A percentile compares a stretch with the other conserved stretches of the same genome.
Conservation (phyloP, 2,797 vertebrate genomes). For the Sphaeramia orbicularis region DNA sequence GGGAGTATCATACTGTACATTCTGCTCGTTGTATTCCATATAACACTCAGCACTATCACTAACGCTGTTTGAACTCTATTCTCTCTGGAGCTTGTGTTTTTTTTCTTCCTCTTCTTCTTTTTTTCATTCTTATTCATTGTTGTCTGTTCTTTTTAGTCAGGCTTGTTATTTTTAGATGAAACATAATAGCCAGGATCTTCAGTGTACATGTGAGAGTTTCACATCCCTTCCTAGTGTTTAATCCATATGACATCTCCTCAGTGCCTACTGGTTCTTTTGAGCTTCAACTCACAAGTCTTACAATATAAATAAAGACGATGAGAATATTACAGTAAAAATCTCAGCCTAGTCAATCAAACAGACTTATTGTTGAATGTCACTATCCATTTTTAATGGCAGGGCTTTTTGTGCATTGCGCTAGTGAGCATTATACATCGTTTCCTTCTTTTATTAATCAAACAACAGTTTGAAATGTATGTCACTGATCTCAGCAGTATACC, state of each 20-base stretch:
- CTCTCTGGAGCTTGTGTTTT: conserved; percentile 67
- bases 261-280: conserved; percentile 74
- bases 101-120: conserved; percentile 25
- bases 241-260: conserved; percentile 81
- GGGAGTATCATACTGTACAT: conserved; percentile 71
- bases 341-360: conserved; percentile 82
- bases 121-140: conserved; percentile 64
- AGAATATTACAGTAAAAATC: conserved; percentile 81
- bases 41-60: conserved; percentile 74
- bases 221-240: conserved; percentile 79
- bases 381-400: conserved; percentile 84
- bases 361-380: conserved; percentile 79
- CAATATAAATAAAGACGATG: conserved; percentile 82
- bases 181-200: conserved; percentile 81
- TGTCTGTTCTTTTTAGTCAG: conserved; percentile 77
- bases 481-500: conserved; percentile 82
- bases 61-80: conserved; percentile 73
- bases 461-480: conserved; percentile 83
- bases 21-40: conserved; percentile 61
- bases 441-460: conserved; percentile 88
- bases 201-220: conserved; percentile 78
- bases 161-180: conserved; percentile 87
- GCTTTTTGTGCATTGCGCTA: conserved; percentile 73
- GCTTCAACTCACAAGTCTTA: conserved; percentile 72
- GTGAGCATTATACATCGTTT: conserved; percentile 79